phyloP scores from a whole-genome alignment of 2,113 vertebrate genomes.

The Acanthochromis polyacanthus region DNA sequence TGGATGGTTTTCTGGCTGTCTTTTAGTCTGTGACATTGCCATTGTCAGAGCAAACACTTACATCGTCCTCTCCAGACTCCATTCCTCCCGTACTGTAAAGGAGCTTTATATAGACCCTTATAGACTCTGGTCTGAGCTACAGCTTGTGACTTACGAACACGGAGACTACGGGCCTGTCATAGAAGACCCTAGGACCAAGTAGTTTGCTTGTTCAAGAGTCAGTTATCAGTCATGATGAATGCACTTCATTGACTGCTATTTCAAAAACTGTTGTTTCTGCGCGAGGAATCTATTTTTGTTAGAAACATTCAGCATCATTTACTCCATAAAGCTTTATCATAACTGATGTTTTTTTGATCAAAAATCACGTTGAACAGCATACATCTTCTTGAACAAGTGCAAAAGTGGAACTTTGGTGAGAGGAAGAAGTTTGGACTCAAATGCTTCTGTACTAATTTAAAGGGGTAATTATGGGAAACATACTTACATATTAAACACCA shows the following conservation, averaged over 20 bases:
- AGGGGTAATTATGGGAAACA: not conserved
- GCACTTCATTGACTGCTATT: not conserved
- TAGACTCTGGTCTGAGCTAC: not conserved
- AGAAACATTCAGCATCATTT: slow-evolving; percentile 29
- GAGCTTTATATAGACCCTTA: too few species aligned
- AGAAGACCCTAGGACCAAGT: slow-evolving; percentile 33
- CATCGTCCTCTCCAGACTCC: slow-evolving; percentile 9
- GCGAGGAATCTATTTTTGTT: slow-evolving; percentile 4
- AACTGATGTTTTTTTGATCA: slow-evolving; percentile 39
- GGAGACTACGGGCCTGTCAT: not conserved
- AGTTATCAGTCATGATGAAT: not conserved
- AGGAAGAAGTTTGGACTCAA: not conserved
- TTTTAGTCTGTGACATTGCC: not conserved
- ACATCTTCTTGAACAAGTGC: slow-evolving; percentile 63
- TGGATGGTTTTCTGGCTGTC: slow-evolving; percentile 35
- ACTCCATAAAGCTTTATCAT: slow-evolving; percentile 81
- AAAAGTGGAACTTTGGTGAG: not conserved
- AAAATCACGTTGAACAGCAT: not conserved
- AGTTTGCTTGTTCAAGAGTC: slow-evolving; percentile 16
- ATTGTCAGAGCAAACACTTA: not conserved
- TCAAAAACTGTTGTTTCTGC: not conserved
- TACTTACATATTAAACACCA: not conserved
- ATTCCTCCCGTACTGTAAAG: not conserved
- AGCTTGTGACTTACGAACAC: not conserved
- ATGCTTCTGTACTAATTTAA: slow-evolving; percentile 32